Percentiles rank a stretch among this genome's conserved stretches.
Conservation (phyloP, 1,140 invertebrate species). For the Stratiolaelaps scimitus region DNA sequence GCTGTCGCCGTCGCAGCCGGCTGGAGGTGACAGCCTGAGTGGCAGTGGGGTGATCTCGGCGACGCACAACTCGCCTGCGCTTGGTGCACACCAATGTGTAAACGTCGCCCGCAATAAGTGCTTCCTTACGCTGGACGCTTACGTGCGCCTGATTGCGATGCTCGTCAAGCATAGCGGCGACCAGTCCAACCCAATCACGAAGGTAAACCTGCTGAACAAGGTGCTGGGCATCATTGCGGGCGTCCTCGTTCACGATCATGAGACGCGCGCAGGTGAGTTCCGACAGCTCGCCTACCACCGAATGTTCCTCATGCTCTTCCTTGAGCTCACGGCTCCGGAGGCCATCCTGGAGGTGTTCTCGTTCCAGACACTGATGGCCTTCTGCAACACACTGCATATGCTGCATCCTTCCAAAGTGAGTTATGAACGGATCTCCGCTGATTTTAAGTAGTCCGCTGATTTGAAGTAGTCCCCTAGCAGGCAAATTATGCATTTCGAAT, state of each 20-base stretch:
- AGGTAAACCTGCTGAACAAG: constrained; percentile 93
- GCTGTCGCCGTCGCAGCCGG: constrained; percentile 16
- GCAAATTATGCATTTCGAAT: too few relatives aligned
- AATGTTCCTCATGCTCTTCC: constrained; percentile 91
- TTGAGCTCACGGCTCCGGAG: constrained; percentile 87
- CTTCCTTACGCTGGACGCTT: constrained; percentile 88
- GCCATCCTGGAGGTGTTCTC: constrained; percentile 80
- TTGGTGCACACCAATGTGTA: constrained; percentile 33
- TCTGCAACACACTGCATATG: constrained; percentile 72
- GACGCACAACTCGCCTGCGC: constrained; percentile 38
- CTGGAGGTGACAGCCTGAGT: background rate
- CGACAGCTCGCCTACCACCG: constrained; percentile 94
- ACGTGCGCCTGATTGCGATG: constrained; percentile 80
- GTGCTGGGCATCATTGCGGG: constrained; percentile 86
- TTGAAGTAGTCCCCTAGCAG: too few relatives aligned
- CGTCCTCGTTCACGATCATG: constrained; percentile 86
- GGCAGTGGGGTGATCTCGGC: constrained; percentile 43
- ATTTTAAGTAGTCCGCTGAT: too few relatives aligned
- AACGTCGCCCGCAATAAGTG: constrained; percentile 69
- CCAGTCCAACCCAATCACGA: constrained; percentile 71
- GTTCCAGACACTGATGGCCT: constrained; percentile 55
- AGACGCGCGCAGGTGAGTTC: constrained; percentile 66
- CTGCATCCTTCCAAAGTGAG: constrained; percentile 64
- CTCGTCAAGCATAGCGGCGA: constrained; percentile 85
- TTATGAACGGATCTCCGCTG: too few relatives aligned